Evolutionary conservation across 2,113 vertebrate species (phyloP).

Genomic region (Heterotis niloticus): DNA sequence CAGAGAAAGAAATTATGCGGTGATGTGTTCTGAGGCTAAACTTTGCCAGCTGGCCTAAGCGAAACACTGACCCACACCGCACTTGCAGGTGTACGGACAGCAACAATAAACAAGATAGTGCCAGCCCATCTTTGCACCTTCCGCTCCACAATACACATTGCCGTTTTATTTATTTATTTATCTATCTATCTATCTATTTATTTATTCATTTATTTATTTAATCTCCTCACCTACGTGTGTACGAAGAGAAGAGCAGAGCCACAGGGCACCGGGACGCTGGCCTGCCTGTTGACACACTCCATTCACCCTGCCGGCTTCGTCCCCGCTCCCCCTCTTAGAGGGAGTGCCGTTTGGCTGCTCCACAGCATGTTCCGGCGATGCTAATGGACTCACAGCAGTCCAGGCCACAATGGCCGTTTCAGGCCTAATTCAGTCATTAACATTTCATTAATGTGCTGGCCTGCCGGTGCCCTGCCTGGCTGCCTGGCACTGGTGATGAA

Average conservation of each 20-base stretch:
- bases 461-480: slow-evolving; percentile 74
- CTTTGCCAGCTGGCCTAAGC: neutral
- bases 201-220: no score
- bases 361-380: slow-evolving; percentile 78
- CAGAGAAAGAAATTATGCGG: neutral
- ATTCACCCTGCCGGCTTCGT: slow-evolving; percentile 14
- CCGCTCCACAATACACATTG: neutral
- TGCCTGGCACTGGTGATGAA: slow-evolving; percentile 79
- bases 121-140: neutral
- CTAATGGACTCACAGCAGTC: slow-evolving; percentile 96
- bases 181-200: no score
- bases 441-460: slow-evolving; percentile 92
- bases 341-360: slow-evolving; percentile 69
- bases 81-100: neutral
- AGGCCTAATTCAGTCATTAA: slow-evolving; percentile 98
- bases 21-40: neutral
- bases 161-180: no score
- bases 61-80: neutral
- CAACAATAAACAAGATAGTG: neutral
- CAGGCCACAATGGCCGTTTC: slow-evolving; percentile 85
- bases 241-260: neutral
- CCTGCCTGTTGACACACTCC: neutral
- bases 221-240: neutral
- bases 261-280: neutral
- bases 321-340: slow-evolving; percentile 15